These are phyloP conservation scores for Axinella damicornis DNA, from an alignment of 37 sponge, comb jelly and placozoan genomes.

Conservation along the genomic window DNA sequence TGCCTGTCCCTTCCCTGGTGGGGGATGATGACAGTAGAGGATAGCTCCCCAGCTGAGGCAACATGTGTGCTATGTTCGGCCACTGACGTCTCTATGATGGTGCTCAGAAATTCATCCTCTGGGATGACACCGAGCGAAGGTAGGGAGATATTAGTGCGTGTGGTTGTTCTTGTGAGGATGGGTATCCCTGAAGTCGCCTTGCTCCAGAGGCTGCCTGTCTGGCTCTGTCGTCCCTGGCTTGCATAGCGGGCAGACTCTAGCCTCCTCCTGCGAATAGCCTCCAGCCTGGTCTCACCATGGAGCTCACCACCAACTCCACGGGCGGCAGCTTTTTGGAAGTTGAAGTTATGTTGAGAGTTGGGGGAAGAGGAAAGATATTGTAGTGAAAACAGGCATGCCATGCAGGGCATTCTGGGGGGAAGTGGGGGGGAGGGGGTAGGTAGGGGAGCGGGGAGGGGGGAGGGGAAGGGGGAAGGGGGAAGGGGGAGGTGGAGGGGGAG, in stretches of 20 bases:
- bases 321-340: conserved; percentile 12
- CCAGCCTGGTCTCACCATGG: not conserved
- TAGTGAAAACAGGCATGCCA: no score
- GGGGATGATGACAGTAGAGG: conserved; percentile 55
- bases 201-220: not conserved
- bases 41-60: conserved; percentile 42
- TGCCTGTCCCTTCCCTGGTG: conserved; percentile 39
- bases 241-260: not conserved
- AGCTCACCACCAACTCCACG: not conserved
- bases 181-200: not conserved
- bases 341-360: no score
- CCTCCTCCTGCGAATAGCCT: conserved; percentile 1
- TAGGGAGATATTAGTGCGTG: not conserved
- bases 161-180: not conserved
- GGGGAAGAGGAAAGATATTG: no score
- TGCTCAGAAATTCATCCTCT: conserved; percentile 8
- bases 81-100: not conserved
- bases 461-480: no score
- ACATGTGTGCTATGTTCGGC: conserved; percentile 44
- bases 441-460: no score
- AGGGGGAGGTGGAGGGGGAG: no score
- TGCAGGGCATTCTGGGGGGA: no score
- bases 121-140: conserved; percentile 2
- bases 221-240: no score
- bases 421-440: no score